Conservation (phyloP, 2,888 invertebrate species). For the Yponomeuta sedellus region DNA sequence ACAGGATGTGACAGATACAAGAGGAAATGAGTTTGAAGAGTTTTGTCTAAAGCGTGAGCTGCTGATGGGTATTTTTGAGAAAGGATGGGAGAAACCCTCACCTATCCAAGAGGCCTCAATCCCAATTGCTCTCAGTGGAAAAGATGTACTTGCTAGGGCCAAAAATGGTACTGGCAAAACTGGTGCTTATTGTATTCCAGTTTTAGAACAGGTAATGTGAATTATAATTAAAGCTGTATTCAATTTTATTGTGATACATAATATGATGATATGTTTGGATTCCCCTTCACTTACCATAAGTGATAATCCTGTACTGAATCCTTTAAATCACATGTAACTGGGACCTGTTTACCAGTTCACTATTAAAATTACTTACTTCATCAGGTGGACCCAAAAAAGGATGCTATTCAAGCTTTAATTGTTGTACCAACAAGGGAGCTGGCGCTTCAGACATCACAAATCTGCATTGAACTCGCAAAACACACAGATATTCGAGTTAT, state of each 20-base stretch:
- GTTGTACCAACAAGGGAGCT: slow-evolving; percentile 99
- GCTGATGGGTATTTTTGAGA: slow-evolving; percentile 99
- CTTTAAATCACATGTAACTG: slow-evolving; percentile 16
- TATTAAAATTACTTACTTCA: slow-evolving; percentile 23
- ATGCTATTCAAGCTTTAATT: slow-evolving; percentile 97
- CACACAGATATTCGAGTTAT: slow-evolving; percentile 98
- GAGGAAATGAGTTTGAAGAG: slow-evolving; percentile 99
- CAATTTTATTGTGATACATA: slow-evolving; percentile 23
- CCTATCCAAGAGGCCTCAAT: slow-evolving; percentile 99
- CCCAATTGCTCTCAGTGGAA: slow-evolving; percentile 97
- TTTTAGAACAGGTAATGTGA: slow-evolving; percentile 86
- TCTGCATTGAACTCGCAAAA: slow-evolving; percentile 98
- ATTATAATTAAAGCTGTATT: not conserved
- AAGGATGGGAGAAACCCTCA: slow-evolving; percentile 99
- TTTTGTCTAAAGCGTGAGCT: slow-evolving; percentile 98
- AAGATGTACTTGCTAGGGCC: slow-evolving; percentile 98
- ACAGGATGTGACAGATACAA: slow-evolving; percentile 98
- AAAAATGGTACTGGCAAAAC: slow-evolving; percentile 99
- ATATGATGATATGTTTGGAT: slow-evolving; percentile 70
- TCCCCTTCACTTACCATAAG: slow-evolving; percentile 73
- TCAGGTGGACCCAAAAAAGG: slow-evolving; percentile 87
- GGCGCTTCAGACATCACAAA: slow-evolving; percentile 99
- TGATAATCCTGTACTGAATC: slow-evolving; percentile 49
- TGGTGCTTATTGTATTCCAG: slow-evolving; percentile 99
- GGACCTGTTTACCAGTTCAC: not conserved